Percentiles rank a stretch among this genome's conserved stretches.
Evolutionary conservation across 2,113 vertebrate species (phyloP).

Genomic region (Reinhardtius hippoglossoides): DNA sequence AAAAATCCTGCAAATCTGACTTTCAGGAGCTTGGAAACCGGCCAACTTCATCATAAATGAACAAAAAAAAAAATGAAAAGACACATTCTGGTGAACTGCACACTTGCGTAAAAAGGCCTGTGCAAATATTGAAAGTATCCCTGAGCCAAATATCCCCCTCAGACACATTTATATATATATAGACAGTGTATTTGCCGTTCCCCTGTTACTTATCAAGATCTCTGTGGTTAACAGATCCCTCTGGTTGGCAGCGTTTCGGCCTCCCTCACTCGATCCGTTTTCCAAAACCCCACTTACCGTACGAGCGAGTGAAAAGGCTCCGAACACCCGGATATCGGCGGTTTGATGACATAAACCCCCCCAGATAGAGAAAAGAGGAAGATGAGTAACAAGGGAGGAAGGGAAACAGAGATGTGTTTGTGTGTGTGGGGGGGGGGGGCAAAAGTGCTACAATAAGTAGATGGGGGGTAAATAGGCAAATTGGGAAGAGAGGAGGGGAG

Average conservation of each 20-base stretch:
- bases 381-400: not conserved
- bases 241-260: slow-evolving; percentile 24
- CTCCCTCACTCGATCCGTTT: slow-evolving; percentile 9
- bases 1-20: slow-evolving; percentile 64
- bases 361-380: not conserved
- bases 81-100: slow-evolving; percentile 62
- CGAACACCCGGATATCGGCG: not conserved
- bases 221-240: slow-evolving; percentile 45
- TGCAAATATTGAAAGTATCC: slow-evolving; percentile 66
- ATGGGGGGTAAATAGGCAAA: not conserved
- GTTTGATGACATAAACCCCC: not conserved
- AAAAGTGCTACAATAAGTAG: slow-evolving; percentile 2
- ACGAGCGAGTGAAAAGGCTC: slow-evolving; percentile 6
- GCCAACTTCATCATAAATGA: slow-evolving; percentile 79
- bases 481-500: not conserved
- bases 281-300: not conserved
- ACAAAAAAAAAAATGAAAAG: slow-evolving; percentile 46
- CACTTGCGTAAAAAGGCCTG: slow-evolving; percentile 55
- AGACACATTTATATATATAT: slow-evolving; percentile 42
- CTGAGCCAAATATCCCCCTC: slow-evolving; percentile 56
- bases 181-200: slow-evolving; percentile 30
- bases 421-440: no score
- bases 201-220: slow-evolving; percentile 64
- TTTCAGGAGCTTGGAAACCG: slow-evolving; percentile 72
- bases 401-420: not conserved